Base-by-base conservation (phyloP, 1,140 invertebrate genomes). In the Brachionus manjavacas region DNA sequence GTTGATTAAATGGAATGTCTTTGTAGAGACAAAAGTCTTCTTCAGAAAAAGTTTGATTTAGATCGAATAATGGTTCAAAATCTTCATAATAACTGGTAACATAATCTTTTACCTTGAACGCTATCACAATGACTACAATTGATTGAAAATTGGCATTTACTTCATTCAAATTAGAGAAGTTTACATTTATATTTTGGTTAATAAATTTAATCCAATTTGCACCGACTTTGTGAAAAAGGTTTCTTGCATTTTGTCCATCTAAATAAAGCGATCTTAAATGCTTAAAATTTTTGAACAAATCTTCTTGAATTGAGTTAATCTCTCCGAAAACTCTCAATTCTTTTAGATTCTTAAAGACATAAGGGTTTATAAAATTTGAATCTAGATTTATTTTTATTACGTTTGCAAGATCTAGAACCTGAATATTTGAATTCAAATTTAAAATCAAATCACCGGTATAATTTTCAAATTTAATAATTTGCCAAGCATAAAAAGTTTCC, bases 21-120 rank as follows among this genome's bases (percentile, higher is more conserved):
- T 60, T 60, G n/a, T 60, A 60, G 14, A 60, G 16, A 68, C 64
- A 68, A 68, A 68, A 68, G 64, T 68, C 64, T 31, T 39, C 64
- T 4, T 68, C 25, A 14, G 64, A 28, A 68, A 68, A 68, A 11
- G 66, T 68, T 12, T 31, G 7, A n/a, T 68, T 68, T 1, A 68
- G 25, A 28, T 68, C 6, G 3, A 68, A 68, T 0, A 68, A 31
- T 31, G 66, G 66, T 7, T 68, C 66, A 39, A 68, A 28, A 68
- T 68, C 2, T 31, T 68, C 66, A 31, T 68, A 68, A 31, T 68
- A 68, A n/a, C 31, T 14, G 8, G 66, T 31, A 8, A 68, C 66
- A 28, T 68, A 68, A 11, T 68, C 66, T 68, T 1, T 25, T 1
- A 68, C 12, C 9, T 68, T 68, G 28, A 12, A 35, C 31, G 31